A percentile compares a stretch with the other conserved stretches of the same genome.
phyloP scores from a whole-genome alignment of 2,888 invertebrate genomes.

The Ennomos quercinarius region DNA sequence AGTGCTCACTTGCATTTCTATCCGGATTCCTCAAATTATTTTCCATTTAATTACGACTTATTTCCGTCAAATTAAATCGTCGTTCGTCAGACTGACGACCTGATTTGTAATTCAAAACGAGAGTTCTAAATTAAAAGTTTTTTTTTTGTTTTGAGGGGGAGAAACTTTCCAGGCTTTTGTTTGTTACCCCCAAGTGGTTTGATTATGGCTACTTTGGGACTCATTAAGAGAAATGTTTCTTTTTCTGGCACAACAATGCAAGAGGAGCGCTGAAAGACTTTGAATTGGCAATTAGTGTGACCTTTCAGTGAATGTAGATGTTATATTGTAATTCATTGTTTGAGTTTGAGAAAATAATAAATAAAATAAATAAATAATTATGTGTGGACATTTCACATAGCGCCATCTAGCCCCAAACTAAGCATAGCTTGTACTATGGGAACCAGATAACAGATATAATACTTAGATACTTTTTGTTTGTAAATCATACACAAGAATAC shows the following conservation, averaged over 20 bases:
- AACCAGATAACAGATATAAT: too few relatives aligned
- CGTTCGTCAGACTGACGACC: conserved; percentile 53
- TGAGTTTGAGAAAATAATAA: too few relatives aligned
- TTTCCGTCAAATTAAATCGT: conserved; percentile 70
- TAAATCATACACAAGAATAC: too few relatives aligned
- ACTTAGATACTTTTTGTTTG: too few relatives aligned
- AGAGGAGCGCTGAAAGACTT: conserved; percentile 9
- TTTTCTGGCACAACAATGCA: conserved; percentile 18
- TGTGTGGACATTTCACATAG: too few relatives aligned
- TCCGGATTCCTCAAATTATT: conserved; percentile 55
- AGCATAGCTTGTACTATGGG: too few relatives aligned
- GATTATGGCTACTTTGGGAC: conserved; percentile 27
- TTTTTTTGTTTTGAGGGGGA: conserved; percentile 41
- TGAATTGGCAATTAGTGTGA: conserved; percentile 23
- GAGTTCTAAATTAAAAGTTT: conserved; percentile 55
- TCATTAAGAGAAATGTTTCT: conserved; percentile 32
- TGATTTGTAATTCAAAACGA: conserved; percentile 73
- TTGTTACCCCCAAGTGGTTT: conserved; percentile 35
- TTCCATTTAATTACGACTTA: conserved; percentile 70
- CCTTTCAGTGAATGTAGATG: conserved; percentile 8
- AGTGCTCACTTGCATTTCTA: conserved; percentile 13
- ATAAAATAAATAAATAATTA: too few relatives aligned
- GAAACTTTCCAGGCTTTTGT: conserved; percentile 36
- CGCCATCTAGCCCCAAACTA: too few relatives aligned
- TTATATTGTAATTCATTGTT: not conserved